phyloP scores from a whole-genome alignment of 2,888 invertebrate genomes.

The Imbricaverruca yamaguchii region DNA sequence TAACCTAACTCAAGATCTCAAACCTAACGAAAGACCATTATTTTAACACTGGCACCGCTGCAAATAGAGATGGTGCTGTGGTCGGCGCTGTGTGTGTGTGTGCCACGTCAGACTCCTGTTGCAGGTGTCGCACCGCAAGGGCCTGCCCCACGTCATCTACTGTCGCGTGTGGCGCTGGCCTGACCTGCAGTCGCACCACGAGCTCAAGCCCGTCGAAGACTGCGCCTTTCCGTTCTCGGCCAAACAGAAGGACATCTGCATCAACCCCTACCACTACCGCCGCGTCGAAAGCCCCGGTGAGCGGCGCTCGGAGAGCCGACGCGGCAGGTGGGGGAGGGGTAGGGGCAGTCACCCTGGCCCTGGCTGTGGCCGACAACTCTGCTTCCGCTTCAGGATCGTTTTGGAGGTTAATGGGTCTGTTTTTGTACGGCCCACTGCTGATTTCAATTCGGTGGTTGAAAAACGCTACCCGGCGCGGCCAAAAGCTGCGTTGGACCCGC shows the following conservation, averaged over 20 bases:
- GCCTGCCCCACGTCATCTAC: constrained; percentile 97
- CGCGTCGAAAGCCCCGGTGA: constrained; percentile 83
- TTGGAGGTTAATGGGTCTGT: no score
- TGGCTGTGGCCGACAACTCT: no score
- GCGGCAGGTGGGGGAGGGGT: not conserved
- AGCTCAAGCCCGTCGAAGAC: constrained; percentile 87
- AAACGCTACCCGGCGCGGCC: no score
- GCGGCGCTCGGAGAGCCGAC: constrained; percentile 13
- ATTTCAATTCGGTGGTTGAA: no score
- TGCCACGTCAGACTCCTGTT: constrained; percentile 34
- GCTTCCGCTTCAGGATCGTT: not conserved
- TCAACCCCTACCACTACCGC: constrained; percentile 97
- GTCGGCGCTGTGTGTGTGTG: not conserved
- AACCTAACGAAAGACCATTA: no score
- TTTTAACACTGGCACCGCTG: no score
- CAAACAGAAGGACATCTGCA: constrained; percentile 98
- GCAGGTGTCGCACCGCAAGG: constrained; percentile 81
- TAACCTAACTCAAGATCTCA: no score
- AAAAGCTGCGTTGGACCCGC: no score
- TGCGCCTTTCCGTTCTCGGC: constrained; percentile 95
- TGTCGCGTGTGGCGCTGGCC: constrained; percentile 99
- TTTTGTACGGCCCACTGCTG: no score
- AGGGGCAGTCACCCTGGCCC: not conserved
- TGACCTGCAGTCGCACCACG: constrained; percentile 96
- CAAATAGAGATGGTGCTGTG: not conserved